Percentiles rank a stretch among this genome's conserved stretches.
phyloP scores from a whole-genome alignment of 2,113 vertebrate genomes.

The Meleagris gallopavo region DNA sequence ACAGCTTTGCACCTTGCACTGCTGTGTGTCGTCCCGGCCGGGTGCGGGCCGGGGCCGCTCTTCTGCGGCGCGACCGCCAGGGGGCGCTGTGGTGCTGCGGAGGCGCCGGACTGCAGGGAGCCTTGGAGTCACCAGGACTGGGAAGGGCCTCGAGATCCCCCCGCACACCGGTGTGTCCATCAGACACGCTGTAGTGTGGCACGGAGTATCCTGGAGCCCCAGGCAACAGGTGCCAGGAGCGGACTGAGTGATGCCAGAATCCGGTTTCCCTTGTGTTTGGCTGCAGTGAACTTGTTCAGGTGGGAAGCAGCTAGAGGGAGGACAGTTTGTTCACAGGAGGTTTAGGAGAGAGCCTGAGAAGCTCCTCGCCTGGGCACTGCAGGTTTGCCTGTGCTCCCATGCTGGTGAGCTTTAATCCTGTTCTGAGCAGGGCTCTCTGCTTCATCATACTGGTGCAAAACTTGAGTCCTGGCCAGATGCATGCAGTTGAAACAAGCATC shows the following conservation, averaged over 20 bases:
- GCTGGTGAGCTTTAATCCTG: not conserved
- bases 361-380: not conserved
- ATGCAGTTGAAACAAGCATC: rapidly evolving
- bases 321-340: rapidly evolving
- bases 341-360: not conserved
- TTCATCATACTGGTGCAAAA: rapidly evolving
- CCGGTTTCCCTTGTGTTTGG: not conserved
- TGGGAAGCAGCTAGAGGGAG: not conserved
- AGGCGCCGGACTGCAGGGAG: not conserved
- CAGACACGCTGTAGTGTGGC: not conserved
- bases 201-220: not conserved
- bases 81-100: not conserved
- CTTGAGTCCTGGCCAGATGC: rapidly evolving
- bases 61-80: not conserved
- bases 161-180: too few species aligned
- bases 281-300: not conserved
- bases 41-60: not conserved
- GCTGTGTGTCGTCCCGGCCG: too few species aligned
- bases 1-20: too few species aligned
- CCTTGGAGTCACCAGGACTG: not conserved
- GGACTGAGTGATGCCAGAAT: not conserved
- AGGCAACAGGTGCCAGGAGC: not conserved
- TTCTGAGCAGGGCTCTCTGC: not conserved
- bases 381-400: not conserved
- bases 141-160: too few species aligned